Conservation (phyloP, 2,888 invertebrate genomes). For the Phoenoteleia sp. region DNA sequence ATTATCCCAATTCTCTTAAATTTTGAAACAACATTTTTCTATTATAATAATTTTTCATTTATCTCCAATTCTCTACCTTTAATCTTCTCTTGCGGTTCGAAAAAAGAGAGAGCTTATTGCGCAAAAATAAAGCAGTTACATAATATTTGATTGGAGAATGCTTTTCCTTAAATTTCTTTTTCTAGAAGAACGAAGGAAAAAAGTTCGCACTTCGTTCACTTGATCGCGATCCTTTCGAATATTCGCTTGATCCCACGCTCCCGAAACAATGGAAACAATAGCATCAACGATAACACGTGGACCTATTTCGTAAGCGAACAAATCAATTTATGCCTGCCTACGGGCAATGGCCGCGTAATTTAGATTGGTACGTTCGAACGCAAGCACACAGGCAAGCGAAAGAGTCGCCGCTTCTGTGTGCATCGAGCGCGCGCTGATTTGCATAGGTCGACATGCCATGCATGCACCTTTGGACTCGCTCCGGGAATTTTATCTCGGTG, state of each 20-base stretch:
- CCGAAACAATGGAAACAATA: constrained; percentile 67
- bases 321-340: constrained; percentile 75
- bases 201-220: background rate
- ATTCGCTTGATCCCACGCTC: constrained; percentile 69
- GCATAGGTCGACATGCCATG: constrained; percentile 74
- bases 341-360: constrained; percentile 74
- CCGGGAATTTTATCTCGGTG: constrained; percentile 1
- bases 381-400: constrained; percentile 42
- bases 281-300: constrained; percentile 67
- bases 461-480: constrained; percentile 33
- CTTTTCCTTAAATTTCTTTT: constrained; percentile 56
- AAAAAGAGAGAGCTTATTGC: constrained; percentile 35
- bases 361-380: constrained; percentile 61
- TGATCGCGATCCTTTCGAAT: constrained; percentile 43
- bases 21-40: too few relatives aligned
- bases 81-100: too few relatives aligned
- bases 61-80: too few relatives aligned
- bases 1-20: too few relatives aligned
- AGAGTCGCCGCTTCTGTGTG: constrained; percentile 64
- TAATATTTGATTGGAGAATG: constrained; percentile 15
- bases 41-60: too few relatives aligned
- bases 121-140: constrained; percentile 51
- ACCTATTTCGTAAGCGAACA: constrained; percentile 74
- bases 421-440: constrained; percentile 70
- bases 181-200: constrained; percentile 35